Percentiles rank a stretch among this genome's conserved stretches.
These are phyloP conservation scores for Excalfactoria chinensis DNA, from an alignment of 2,113 vertebrate species.

Conservation along the genomic window DNA sequence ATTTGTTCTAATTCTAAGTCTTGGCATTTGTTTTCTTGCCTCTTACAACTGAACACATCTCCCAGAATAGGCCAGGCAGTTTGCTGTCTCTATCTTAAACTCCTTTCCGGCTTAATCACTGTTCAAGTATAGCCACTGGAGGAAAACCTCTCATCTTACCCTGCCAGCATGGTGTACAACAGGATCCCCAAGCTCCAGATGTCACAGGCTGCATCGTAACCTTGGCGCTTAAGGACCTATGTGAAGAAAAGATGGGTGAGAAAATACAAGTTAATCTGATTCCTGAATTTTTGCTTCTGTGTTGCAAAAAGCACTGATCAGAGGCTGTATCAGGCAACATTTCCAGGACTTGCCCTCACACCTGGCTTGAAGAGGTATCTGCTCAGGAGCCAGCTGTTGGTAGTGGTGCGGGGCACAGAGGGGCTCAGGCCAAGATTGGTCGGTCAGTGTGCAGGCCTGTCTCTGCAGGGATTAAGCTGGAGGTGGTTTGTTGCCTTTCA, in stretches of 20 bases:
- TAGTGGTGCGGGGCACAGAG: neutral
- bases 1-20: neutral
- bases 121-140: neutral
- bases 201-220: conserved; percentile 95
- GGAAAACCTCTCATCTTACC: conserved; percentile 72
- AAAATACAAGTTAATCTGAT: neutral
- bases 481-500: neutral
- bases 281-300: neutral
- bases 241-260: neutral
- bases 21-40: neutral
- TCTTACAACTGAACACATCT: neutral
- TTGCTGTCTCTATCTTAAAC: neutral
- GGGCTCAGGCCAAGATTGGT: neutral
- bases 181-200: conserved; percentile 96
- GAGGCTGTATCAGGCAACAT: neutral
- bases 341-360: neutral
- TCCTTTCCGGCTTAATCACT: neutral
- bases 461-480: neutral
- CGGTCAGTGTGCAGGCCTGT: neutral
- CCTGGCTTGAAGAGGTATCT: neutral
- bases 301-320: neutral
- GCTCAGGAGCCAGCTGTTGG: neutral
- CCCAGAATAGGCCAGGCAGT: neutral
- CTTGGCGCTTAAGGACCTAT: conserved; percentile 93
- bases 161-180: conserved; percentile 94